phyloP scores from a whole-genome alignment of 2,797 vertebrate species.

The Denticeps clupeoides region DNA sequence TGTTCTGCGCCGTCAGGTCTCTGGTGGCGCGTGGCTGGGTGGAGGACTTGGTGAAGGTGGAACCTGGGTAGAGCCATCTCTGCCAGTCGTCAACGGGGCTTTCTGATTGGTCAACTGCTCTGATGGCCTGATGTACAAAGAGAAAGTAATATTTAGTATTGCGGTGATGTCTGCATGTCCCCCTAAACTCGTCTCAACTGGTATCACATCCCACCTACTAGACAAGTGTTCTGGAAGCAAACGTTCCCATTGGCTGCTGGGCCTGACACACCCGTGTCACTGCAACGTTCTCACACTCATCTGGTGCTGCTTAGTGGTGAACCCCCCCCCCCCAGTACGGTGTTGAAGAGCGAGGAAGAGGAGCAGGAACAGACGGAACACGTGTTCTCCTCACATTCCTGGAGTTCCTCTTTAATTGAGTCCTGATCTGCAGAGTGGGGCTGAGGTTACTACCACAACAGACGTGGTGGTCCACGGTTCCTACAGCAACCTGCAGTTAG shows the following conservation, averaged over 20 bases:
- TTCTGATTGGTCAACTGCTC: too few relatives aligned
- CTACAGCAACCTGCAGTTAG: slow-evolving; percentile 16
- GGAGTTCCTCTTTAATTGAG: slow-evolving; percentile 62
- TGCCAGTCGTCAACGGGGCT: too few relatives aligned
- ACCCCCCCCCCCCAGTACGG: too few relatives aligned
- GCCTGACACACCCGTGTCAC: too few relatives aligned
- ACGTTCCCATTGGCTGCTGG: slow-evolving; percentile 9
- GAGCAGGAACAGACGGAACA: neutral
- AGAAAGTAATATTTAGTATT: too few relatives aligned
- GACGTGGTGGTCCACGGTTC: slow-evolving; percentile 32
- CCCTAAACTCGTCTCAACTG: too few relatives aligned
- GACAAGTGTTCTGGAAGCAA: slow-evolving; percentile 20
- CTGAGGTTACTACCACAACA: slow-evolving; percentile 59
- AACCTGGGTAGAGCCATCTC: neutral
- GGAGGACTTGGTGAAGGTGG: neutral
- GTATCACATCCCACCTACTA: slow-evolving; percentile 20
- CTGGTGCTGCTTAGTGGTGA: too few relatives aligned
- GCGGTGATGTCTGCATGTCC: too few relatives aligned
- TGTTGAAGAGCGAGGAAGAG: too few relatives aligned
- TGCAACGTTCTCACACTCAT: too few relatives aligned
- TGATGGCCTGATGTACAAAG: too few relatives aligned
- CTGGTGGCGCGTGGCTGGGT: neutral
- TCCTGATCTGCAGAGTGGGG: slow-evolving; percentile 47
- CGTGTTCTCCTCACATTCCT: slow-evolving; percentile 50
- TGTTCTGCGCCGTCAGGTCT: neutral